Conservation (phyloP, 2,797 vertebrate species). For the Pseudotriccus pelzelni region DNA sequence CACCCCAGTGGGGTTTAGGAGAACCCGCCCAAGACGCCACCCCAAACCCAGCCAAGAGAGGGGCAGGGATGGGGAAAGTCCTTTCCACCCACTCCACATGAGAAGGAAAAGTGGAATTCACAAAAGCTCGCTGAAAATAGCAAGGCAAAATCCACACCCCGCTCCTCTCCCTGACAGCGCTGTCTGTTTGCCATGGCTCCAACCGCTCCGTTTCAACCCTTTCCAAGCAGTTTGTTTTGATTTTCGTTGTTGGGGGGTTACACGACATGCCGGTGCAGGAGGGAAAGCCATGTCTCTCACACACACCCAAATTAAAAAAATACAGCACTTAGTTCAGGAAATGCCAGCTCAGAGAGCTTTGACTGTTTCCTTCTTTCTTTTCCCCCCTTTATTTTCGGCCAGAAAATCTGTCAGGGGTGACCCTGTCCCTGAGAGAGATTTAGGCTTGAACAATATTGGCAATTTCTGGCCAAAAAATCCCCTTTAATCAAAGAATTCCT, state of each 20-base stretch:
- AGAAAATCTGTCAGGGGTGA: neutral
- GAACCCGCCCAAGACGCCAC: accelerated
- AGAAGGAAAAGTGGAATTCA: neutral
- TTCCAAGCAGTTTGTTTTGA: constrained; percentile 8
- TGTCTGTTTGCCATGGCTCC: neutral
- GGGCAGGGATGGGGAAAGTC: neutral
- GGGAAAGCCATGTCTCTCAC: neutral
- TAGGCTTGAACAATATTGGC: neutral
- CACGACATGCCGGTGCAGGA: neutral
- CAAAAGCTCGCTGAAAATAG: neutral
- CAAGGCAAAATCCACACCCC: neutral
- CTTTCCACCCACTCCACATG: accelerated
- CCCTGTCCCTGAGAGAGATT: neutral
- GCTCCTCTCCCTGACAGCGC: accelerated
- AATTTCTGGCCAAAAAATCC: neutral
- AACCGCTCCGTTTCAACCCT: neutral
- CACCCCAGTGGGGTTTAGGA: neutral
- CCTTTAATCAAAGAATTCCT: neutral
- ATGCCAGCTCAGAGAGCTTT: neutral
- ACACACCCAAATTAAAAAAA: constrained; percentile 35
- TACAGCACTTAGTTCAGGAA: neutral
- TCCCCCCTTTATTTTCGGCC: neutral
- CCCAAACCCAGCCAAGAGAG: neutral
- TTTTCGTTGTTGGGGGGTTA: neutral
- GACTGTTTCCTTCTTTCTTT: neutral